phyloP scores from a whole-genome alignment of 1,140 invertebrate genomes.

The Magallana angulata region DNA sequence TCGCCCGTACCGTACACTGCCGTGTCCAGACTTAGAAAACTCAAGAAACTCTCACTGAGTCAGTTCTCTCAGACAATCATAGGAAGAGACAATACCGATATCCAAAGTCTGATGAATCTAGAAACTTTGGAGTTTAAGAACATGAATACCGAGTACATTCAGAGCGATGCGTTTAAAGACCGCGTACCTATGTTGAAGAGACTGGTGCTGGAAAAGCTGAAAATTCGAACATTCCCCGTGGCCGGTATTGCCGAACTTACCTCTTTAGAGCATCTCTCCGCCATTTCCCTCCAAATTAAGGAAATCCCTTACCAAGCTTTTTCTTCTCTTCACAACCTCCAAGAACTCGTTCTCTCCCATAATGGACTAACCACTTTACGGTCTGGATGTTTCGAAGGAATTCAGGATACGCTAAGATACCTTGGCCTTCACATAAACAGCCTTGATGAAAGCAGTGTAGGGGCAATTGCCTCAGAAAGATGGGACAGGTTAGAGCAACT shows the following conservation, averaged over 20 bases:
- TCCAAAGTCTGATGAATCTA: conserved; percentile 48
- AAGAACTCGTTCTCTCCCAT: conserved; percentile 56
- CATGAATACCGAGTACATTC: conserved; percentile 49
- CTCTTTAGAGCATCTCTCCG: conserved; percentile 43
- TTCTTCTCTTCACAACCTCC: conserved; percentile 41
- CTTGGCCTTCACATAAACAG: conserved; percentile 57
- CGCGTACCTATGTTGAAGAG: conserved; percentile 50
- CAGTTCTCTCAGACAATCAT: conserved; percentile 49
- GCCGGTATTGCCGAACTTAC: conserved; percentile 39
- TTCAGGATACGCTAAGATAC: conserved; percentile 39
- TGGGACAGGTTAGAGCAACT: conserved; percentile 51
- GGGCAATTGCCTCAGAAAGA: conserved; percentile 37
- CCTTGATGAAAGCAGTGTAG: conserved; percentile 48
- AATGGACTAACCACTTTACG: conserved; percentile 45
- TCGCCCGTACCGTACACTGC: conserved; percentile 51
- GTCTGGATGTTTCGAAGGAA: conserved; percentile 53
- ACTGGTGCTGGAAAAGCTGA: conserved; percentile 43
- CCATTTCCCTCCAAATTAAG: conserved; percentile 44
- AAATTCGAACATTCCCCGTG: conserved; percentile 41
- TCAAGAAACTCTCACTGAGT: conserved; percentile 45
- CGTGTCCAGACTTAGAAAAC: conserved; percentile 49
- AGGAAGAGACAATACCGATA: conserved; percentile 41
- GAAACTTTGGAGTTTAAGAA: conserved; percentile 53
- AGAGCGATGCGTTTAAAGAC: conserved; percentile 46
- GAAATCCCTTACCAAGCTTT: conserved; percentile 55